phyloP scores from a whole-genome alignment of 2,888 invertebrate species.

The Netelia melanura region DNA sequence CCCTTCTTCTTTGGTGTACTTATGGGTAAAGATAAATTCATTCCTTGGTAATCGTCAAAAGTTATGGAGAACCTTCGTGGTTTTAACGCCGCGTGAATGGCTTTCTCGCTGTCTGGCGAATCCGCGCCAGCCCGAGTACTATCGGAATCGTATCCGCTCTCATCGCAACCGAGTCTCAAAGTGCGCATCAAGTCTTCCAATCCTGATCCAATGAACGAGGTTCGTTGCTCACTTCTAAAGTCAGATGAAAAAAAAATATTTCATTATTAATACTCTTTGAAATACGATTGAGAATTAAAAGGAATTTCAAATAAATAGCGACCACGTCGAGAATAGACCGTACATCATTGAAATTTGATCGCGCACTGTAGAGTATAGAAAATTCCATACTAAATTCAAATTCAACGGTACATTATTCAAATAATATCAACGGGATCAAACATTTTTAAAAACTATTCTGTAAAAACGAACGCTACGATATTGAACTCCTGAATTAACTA shows the following conservation, averaged over 20 bases:
- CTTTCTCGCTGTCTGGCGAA: conserved; percentile 85
- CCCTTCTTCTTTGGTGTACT: conserved; percentile 63
- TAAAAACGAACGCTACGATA: too few species aligned
- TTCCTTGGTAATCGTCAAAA: conserved; percentile 79
- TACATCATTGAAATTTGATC: too few species aligned
- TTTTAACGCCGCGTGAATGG: conserved; percentile 70
- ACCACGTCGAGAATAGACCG: too few species aligned
- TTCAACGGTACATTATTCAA: too few species aligned
- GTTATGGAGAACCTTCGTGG: conserved; percentile 79
- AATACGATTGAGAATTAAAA: too few species aligned
- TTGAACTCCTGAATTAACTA: too few species aligned
- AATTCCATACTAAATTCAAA: too few species aligned
- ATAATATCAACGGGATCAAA: too few species aligned
- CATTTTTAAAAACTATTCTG: too few species aligned
- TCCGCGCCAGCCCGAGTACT: conserved; percentile 86
- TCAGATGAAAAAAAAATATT: conserved; percentile 59
- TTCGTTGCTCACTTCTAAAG: conserved; percentile 64
- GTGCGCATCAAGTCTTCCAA: conserved; percentile 82
- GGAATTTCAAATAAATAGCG: too few species aligned
- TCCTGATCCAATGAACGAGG: conserved; percentile 71
- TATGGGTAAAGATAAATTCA: conserved; percentile 75
- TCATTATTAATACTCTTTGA: neutral
- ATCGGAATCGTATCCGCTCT: conserved; percentile 87
- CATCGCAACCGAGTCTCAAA: conserved; percentile 85
- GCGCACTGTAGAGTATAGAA: too few species aligned